Base-by-base conservation (phyloP, 1,140 invertebrate genomes). In the Penaeus indicus region DNA sequence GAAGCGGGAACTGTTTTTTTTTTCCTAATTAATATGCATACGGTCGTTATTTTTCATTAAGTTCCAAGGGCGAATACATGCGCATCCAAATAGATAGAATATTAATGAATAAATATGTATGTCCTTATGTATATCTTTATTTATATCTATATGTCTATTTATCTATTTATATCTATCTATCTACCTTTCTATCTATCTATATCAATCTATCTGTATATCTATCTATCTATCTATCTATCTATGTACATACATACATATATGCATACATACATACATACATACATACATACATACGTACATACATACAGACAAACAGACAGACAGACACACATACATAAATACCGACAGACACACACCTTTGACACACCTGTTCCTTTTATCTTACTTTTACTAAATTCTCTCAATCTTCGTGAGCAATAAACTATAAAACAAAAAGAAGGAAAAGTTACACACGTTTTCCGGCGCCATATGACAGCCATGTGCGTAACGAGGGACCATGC, bases 251-350 rank as follows among this genome's bases (percentile, higher is more conserved):
- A 42, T 78, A 78, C 38, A 25, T 38, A 77, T 42, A 78, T 78
- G 47, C 25, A 38, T 78, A 78, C 25, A 78, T 78, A 38, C 27
- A 78, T 47, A 78, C 27, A 78, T 78, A 78, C 61, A 62, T 60
- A 54, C n/a, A 82, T 38, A 80, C 13, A 80, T 25, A 16, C 60
- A 54, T 22, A 81, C 47, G 62, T 25, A 81, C 47, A 60, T 47
- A 81, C 47, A 81, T 25, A 81, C 47, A 81, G 7, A 60, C 79
- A 81, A 11, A 62, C 47, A 81, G 8, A 63, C 25, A 63, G 19
- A 82, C 80, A 27, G 32, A 82, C 61, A 38, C 32, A 27, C 61
- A 82, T 32, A 82, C 80, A 82, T 22, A 62, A 47, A 82, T 54
- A 62, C 54, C 61, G 47, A 54, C 47, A 13, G 38, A 81, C 47